A percentile compares a stretch with the other conserved stretches of the same genome.
phyloP scores from a whole-genome alignment of 2,888 invertebrate genomes.

The Athrips mouffetella region DNA sequence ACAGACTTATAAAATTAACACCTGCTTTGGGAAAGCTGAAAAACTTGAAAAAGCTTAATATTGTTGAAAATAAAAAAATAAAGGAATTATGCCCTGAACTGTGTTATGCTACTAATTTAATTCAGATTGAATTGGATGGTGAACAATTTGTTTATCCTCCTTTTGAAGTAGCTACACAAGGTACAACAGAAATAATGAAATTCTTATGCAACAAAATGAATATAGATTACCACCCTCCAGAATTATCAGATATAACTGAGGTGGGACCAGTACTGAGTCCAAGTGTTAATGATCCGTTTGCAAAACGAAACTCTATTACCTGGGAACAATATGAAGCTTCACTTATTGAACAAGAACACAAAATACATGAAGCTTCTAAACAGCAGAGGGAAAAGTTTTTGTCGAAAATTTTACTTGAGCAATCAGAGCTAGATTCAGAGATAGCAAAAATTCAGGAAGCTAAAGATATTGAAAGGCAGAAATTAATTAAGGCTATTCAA shows the following conservation, averaged over 20 bases:
- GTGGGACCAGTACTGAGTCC: slow-evolving; percentile 47
- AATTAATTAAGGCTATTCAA: slow-evolving; percentile 79
- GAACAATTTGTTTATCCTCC: slow-evolving; percentile 83
- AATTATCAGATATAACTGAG: slow-evolving; percentile 41
- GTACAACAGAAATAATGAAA: slow-evolving; percentile 82
- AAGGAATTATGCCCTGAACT: slow-evolving; percentile 81
- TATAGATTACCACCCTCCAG: slow-evolving; percentile 69
- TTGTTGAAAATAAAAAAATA: slow-evolving; percentile 79
- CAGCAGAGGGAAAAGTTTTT: slow-evolving; percentile 80
- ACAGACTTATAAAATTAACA: slow-evolving; percentile 82
- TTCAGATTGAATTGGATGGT: slow-evolving; percentile 79
- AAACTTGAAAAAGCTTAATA: slow-evolving; percentile 78
- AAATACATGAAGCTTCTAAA: slow-evolving; percentile 81
- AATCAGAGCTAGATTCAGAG: slow-evolving; percentile 81
- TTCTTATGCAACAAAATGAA: slow-evolving; percentile 75
- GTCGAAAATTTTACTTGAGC: slow-evolving; percentile 76
- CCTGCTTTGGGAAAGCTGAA: slow-evolving; percentile 80
- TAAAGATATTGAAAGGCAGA: slow-evolving; percentile 80
- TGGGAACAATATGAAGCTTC: slow-evolving; percentile 82
- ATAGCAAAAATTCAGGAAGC: slow-evolving; percentile 83
- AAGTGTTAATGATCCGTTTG: slow-evolving; percentile 52
- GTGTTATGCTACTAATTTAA: slow-evolving; percentile 81
- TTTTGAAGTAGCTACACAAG: slow-evolving; percentile 74
- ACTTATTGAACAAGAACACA: slow-evolving; percentile 80
- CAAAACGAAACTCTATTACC: slow-evolving; percentile 45